These are phyloP conservation scores for Burhinus oedicnemus DNA, from an alignment of 2,113 vertebrate genomes.

Conservation along the genomic window DNA sequence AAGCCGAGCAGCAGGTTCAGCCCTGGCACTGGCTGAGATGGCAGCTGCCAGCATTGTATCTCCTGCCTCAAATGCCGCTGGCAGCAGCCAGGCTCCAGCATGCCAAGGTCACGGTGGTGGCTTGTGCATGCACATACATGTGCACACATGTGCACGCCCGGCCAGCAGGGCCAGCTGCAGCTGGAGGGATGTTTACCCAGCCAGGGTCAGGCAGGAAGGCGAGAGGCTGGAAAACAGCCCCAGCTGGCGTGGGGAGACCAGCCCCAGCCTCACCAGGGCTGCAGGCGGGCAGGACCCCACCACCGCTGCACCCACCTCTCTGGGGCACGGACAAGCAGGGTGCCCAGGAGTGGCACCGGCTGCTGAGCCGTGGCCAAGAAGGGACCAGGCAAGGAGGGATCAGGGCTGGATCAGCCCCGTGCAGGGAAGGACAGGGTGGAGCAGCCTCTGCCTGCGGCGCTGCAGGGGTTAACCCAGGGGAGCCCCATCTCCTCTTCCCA, in stretches of 20 bases:
- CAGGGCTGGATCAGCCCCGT: neutral
- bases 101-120: neutral
- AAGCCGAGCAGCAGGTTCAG: neutral
- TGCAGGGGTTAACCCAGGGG: neutral
- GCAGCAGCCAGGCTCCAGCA: neutral
- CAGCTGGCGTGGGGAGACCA: neutral
- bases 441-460: neutral
- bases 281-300: neutral
- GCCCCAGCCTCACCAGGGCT: too few species aligned
- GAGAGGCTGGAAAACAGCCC: neutral
- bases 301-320: rapidly evolving
- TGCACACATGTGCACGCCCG: neutral
- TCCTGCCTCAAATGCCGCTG: neutral
- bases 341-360: neutral
- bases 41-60: neutral
- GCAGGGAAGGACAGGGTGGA: neutral
- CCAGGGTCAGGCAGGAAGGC: neutral
- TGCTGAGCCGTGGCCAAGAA: neutral
- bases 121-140: neutral
- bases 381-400: neutral
- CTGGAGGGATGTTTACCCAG: neutral
- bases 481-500: neutral
- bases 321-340: neutral
- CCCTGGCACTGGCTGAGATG: neutral
- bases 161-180: neutral